Percentiles rank a stretch among this genome's conserved stretches.
Evolutionary conservation across 2,888 invertebrate genomes (phyloP).

Genomic region (Drosophila limbata): DNA sequence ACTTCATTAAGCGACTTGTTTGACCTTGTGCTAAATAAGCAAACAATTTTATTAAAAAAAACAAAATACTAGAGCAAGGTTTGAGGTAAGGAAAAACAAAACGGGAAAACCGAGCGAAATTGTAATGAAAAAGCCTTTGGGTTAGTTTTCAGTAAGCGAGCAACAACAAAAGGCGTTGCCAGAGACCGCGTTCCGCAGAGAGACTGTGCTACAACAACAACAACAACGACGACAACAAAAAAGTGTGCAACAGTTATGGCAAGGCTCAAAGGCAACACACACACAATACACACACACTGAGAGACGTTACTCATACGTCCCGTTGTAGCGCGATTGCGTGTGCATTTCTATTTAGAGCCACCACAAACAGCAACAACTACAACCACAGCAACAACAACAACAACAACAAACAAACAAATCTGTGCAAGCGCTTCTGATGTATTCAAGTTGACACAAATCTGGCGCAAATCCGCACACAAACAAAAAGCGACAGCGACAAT

Average conservation of each 20-base stretch:
- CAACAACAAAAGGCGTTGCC: conserved; percentile 58
- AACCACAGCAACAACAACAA: conserved; percentile 35
- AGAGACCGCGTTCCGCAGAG: conserved; percentile 29
- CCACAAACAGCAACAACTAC: conserved; percentile 40
- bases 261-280: conserved; percentile 40
- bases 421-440: conserved; percentile 74
- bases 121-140: conserved; percentile 77
- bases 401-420: conserved; percentile 60
- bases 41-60: conserved; percentile 64
- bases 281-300: conserved; percentile 16
- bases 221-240: conserved; percentile 43
- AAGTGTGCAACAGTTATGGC: conserved; percentile 71
- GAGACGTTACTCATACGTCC: conserved; percentile 62
- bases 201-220: conserved; percentile 23
- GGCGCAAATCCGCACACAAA: conserved; percentile 73
- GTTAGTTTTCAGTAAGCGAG: conserved; percentile 60
- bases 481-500: conserved; percentile 47
- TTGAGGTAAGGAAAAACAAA: conserved; percentile 7
- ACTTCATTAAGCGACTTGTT: conserved; percentile 32
- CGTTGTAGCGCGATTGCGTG: conserved; percentile 70
- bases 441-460: conserved; percentile 82
- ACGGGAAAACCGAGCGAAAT: conserved; percentile 47
- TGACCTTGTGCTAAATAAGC: conserved; percentile 70
- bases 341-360: conserved; percentile 62
- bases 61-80: conserved; percentile 12